Evolutionary conservation across 30 jellyfish, hydroid and myxozoan genomes (phyloP), one percentile per base, ranked within the genome.

Genomic region (Aurelia aurita): DNA sequence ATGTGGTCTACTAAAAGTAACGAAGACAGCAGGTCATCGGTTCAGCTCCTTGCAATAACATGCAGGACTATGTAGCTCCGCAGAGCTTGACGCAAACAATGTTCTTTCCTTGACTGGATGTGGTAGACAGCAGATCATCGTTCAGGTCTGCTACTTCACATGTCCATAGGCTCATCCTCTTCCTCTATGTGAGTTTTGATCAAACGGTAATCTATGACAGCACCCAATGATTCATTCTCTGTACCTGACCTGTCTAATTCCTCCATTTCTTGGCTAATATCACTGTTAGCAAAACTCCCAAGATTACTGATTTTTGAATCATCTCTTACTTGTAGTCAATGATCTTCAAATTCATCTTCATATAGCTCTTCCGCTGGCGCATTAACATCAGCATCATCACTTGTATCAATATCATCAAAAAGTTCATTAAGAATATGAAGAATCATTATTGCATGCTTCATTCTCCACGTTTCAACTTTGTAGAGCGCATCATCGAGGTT

Each of bases 391-490:
- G 72, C 57, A 57, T 57, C 61, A 49, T 58, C 79, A 59, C 55
- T 29, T 22, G 61, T 55, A 22, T 77, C 88, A 26, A 77, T 45
- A 60, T 77, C 88, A 35, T 62, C 88, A 77, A 77, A 77, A 43
- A 61, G 32, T 22, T 77, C 79, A 32, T 77, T 34, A 62, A 77
- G 43, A 15, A 77, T 28, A 20, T 60, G 45, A 21, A 77, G 46
- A 29, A 77, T 77, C 47, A 39, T 19, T 45, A 55, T 29, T 21
- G 79, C 88, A 77, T 77, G 88, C 26, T 62, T 32, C 79, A 32
- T 60, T 57, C 88, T 32, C 88, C 88, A 77, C 16, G 43, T 58
- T 46, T 77, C 88, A 1, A 77, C 46, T 31, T 58, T 77, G 6
- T 31, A 19, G 5, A 29, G 51, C 46, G 55, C 66, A 60, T 77